Base-by-base conservation (phyloP, 2,888 invertebrate genomes). In the Thereva unica region DNA sequence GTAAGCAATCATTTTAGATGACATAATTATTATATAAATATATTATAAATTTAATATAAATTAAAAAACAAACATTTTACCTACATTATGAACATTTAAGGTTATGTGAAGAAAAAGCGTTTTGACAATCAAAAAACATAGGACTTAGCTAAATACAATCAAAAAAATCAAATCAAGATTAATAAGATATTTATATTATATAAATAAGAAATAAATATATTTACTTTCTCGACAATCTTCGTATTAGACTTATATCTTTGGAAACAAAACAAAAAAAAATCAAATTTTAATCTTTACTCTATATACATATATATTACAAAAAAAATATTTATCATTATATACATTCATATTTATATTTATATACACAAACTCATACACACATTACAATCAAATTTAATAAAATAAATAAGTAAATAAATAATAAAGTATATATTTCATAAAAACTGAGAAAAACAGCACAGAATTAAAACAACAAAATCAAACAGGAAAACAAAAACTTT, bases 61-160 rank as follows among this genome's bases (percentile, higher is more conserved):
- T n/a, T n/a, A n/a, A n/a, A n/a, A n/a, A n/a, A 23, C 1, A 23
- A 23, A 23, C 23, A 23, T 23, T 23, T 23, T 23, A 23, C 23
- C 23, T 64, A 8, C 37, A 55, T 41, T 41, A 50, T 61, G 50
- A 61, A 61, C 47, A 35, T 47, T 53, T 56, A 56, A 65, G 65
- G 56, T 65, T 56, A 56, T 47, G 65, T 65, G 56, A 80, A 23
- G 78, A 79, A 76, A 76, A 76, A 77, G 80, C 80, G 80, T 81
- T 79, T 81, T 78, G 80, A 81, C 80, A 81, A 81, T 81, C 80
- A 81, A 75, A 74, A 72, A 75, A 47, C 49, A 49, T 65, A 65
- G 65, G 9, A 49, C 23, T 23, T 65, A 55, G 65, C 37, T 23
- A 35, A 53, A 64, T 71, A 76, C 72, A 71, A 68, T 55, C 53